phyloP scores from a whole-genome alignment of 2,113 vertebrate genomes.

The Delphinus delphis region DNA sequence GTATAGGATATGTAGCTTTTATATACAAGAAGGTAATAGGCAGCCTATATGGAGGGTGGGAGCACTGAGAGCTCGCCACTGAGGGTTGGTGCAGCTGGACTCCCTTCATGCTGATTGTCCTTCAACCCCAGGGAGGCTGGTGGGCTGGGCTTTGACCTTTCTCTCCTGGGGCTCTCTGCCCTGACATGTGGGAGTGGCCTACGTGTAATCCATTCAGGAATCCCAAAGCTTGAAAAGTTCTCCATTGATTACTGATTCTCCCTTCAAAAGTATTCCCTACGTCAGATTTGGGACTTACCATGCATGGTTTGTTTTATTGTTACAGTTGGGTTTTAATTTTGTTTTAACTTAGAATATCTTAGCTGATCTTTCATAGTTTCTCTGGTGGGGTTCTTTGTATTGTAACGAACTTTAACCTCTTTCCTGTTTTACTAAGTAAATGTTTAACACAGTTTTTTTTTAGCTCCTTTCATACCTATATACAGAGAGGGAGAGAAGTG shows the following conservation, averaged over 20 bases:
- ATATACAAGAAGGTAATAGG: not conserved
- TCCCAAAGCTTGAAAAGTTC: not conserved
- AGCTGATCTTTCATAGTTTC: not conserved
- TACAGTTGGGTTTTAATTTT: not conserved
- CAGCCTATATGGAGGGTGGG: not conserved
- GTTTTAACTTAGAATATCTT: not conserved
- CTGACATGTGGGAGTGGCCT: not conserved
- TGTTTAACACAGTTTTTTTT: not conserved
- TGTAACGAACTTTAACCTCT: not conserved
- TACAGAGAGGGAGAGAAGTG: not conserved
- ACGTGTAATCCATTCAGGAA: not conserved
- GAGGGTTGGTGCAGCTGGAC: not conserved
- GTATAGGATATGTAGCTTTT: not conserved
- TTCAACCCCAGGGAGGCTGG: not conserved
- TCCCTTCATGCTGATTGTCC: not conserved
- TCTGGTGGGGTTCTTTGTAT: not conserved
- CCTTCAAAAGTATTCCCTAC: not conserved
- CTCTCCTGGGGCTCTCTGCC: not conserved
- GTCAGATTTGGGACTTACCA: not conserved
- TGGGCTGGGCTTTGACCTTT: not conserved
- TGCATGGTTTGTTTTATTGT: not conserved
- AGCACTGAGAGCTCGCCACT: not conserved
- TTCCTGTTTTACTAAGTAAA: constrained; percentile 29
- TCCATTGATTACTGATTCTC: not conserved
- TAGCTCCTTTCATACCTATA: not conserved